Evolutionary conservation across 2,888 invertebrate genomes (phyloP).

Genomic region (Mythimna pallens): DNA sequence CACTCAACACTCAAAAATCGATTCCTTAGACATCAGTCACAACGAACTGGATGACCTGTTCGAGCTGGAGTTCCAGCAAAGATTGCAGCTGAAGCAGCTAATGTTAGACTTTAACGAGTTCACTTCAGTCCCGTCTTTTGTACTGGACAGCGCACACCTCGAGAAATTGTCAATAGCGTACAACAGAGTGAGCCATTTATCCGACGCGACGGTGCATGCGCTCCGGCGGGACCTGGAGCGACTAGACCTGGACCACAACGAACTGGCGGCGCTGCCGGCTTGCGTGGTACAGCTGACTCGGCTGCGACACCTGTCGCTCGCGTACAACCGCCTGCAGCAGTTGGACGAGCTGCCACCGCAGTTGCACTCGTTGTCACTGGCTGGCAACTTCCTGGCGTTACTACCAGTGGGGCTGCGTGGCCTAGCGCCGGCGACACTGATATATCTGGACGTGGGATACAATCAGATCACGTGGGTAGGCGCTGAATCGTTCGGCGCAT

Average conservation of each 20-base stretch:
- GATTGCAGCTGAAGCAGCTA: conserved; percentile 93
- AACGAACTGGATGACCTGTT: conserved; percentile 93
- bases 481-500: conserved; percentile 92
- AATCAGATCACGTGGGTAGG: conserved; percentile 93
- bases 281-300: conserved; percentile 91
- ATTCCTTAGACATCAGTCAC: conserved; percentile 94
- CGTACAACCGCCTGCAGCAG: conserved; percentile 93
- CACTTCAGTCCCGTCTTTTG: conserved; percentile 91
- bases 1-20: conserved; percentile 90
- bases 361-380: conserved; percentile 93
- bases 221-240: conserved; percentile 93
- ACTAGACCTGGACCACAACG: conserved; percentile 94
- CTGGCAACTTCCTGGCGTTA: conserved; percentile 93
- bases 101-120: conserved; percentile 95
- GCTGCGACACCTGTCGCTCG: conserved; percentile 94
- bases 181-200: conserved; percentile 92
- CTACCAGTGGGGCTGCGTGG: conserved; percentile 92
- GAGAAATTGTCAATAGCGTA: conserved; percentile 94
- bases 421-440: conserved; percentile 91
- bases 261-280: conserved; percentile 91
- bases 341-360: conserved; percentile 88
- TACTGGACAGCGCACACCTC: conserved; percentile 92
- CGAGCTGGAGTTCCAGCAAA: conserved; percentile 91
- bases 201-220: conserved; percentile 92
- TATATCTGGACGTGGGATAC: conserved; percentile 95